Base-by-base conservation (phyloP, 2,797 vertebrate species). In the Cebuella pygmaea region DNA sequence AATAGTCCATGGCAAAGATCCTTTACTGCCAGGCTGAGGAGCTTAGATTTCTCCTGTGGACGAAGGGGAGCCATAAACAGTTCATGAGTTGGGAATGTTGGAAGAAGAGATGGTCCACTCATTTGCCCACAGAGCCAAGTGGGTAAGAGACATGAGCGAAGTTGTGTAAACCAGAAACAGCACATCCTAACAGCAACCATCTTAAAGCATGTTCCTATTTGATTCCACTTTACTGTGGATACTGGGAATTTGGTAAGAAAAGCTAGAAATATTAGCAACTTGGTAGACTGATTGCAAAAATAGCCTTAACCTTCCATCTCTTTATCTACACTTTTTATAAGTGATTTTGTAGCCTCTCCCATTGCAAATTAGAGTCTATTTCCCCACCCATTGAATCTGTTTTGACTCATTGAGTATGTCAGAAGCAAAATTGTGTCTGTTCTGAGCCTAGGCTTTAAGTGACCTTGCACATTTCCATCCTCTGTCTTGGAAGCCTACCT, bases 241-340 rank as follows among this genome's bases (percentile, higher is more conserved):
- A n/a, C 50, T 27, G 61, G 27, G 24, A 80, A 33, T 22, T 30
- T 30, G 7, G 39, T 75, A 26, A 33, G 30, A 89, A 50, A 90
- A 22, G n/a, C 41, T 36, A 5, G 19, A 30, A 46, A 46, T 57
- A 48, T 5, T 14, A 39, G n/a, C 5, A 24, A 17, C 2, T 33
- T 19, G 33, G 52, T 41, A 41, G n/a, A 19, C 1, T 1, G 8
- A 14, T 36, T 46, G 8, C 46, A 87, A 72, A 46, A 24, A 9
- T 14, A 50, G 27, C 2, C 48, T 11, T 2, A 5, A 13, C 9
- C 22, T 26, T 26, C n/a, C 36, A 12, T 22, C 14, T 64, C 61
- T 59, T 61, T 5, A 20, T 7, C 30, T 17, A 11, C 2, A 1
- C 0, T 36, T 39, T 55, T 13, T 8, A 0, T 4, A 9, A 0